Evolutionary conservation across 2,888 invertebrate genomes (phyloP), one percentile per base, ranked within the genome.

Genomic region (Cephus pygmeus): DNA sequence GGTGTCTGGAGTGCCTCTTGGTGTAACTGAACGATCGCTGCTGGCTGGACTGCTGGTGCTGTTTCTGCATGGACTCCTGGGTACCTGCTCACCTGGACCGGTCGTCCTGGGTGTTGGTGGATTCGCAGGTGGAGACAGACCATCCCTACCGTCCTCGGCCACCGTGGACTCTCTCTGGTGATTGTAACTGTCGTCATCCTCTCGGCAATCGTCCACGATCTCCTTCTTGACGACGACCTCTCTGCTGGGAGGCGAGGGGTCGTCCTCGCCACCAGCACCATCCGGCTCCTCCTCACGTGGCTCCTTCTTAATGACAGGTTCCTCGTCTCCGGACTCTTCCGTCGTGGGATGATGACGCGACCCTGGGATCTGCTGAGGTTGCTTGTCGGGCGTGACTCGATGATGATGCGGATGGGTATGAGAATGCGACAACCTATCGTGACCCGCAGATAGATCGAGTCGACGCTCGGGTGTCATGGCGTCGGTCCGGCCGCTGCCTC

Each of bases 391-490:
- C 35, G 96, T 95, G 15, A 95, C 94, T 85, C 96, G 93, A 88
- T 95, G 94, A 85, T 93, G 93, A 79, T 94, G 92, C 4, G 93
- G 85, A 77, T 83, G 79, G 73, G 87, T 36, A 77, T 82, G 76
- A 68, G 93, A 83, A n/a, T 87, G 85, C 23, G 88, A 86, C 12
- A 87, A 85, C 82, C 88, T 84, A 36, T 89, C 89, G 34, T 86
- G 87, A 30, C 83, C 84, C 76, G 82, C 83, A 1, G 87, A 85
- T 0, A 87, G 93, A 83, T 95, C 96, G 90, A 95, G 92, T 88
- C 96, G 95, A 77, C 96, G 93, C 87, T 97, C 97, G 0, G 97
- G 97, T 33, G 97, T 97, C 85, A 97, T 93, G 0, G 96, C 94
- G 83, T 97, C 97, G 33, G 96, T 94, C 82, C 97, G 93, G 88